Conservation (phyloP, 1,140 invertebrate genomes). For the Bathynomus jamesi region DNA sequence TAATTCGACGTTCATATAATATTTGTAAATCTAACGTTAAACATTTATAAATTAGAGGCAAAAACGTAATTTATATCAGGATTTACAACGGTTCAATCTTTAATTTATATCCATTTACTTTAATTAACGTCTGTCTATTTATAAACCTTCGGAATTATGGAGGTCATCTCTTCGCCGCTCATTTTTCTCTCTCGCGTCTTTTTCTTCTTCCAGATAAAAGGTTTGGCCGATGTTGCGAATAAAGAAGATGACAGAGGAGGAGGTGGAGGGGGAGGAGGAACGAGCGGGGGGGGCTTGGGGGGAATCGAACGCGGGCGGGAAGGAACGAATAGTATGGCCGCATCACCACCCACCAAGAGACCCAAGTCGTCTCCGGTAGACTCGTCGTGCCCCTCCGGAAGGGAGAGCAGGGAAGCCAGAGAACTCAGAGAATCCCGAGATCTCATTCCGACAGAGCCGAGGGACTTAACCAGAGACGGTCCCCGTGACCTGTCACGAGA, state of each 20-base stretch:
- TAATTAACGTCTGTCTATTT: too few relatives aligned
- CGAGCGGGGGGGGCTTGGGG: neutral
- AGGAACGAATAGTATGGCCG: neutral
- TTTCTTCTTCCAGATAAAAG: slow-evolving; percentile 63
- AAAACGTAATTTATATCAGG: too few relatives aligned
- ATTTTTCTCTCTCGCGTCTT: too few relatives aligned
- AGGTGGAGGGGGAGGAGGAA: slow-evolving; percentile 8
- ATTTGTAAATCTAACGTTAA: too few relatives aligned
- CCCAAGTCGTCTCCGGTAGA: slow-evolving; percentile 25
- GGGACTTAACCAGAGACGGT: neutral
- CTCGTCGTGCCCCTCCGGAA: neutral
- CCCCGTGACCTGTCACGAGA: slow-evolving; percentile 5
- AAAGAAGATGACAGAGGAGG: slow-evolving; percentile 29
- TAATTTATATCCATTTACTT: too few relatives aligned
- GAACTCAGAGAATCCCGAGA: neutral
- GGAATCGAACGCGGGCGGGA: neutral
- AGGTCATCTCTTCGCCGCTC: too few relatives aligned
- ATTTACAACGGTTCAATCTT: too few relatives aligned
- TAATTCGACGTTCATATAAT: too few relatives aligned
- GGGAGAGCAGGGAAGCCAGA: neutral
- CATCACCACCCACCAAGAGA: slow-evolving; percentile 21
- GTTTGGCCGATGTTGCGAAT: slow-evolving; percentile 67
- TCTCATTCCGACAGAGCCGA: neutral
- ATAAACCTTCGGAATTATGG: too few relatives aligned
- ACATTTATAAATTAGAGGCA: too few relatives aligned